Evolutionary conservation across 2,888 invertebrate genomes (phyloP), one percentile per base, ranked within the genome.

Genomic region (Chloroclystis v-ata): DNA sequence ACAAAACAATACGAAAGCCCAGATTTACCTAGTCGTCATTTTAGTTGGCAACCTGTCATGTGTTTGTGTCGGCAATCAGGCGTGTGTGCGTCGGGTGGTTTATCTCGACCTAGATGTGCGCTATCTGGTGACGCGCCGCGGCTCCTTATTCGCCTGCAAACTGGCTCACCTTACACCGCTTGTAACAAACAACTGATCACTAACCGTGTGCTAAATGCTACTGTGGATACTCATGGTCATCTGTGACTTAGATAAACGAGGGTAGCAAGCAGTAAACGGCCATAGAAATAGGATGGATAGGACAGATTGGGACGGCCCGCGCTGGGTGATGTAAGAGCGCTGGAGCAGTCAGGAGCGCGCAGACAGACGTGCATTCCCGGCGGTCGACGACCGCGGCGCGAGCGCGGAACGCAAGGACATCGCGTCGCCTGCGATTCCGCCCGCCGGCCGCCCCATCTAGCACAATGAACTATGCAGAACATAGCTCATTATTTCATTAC

Each of bases 101-200:
- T 20, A 57, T 55, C 55, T 49, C 57, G 52, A 52, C 55, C 53
- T 37, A 58, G 44, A 55, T 58, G 49, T 49, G 20, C 32, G 32
- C 38, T 35, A 44, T 20, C 20, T 20, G 20, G 20, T 20, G 20
- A 20, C 20, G 20, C 5, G 20, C 5, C n/a, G n/a, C n/a, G n/a
- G n/a, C n/a, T n/a, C n/a, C 20, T 20, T 20, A 20, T 20, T 5
- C 20, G 20, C 20, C 37, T 26, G 7, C 47, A 49, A 52, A 50
- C 43, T 25, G 40, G 53, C 43, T 41, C 30, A 8, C 9, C 26
- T 26, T 9, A 4, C 8, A 26, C 8, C n/a, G n/a, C n/a, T n/a
- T n/a, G n/a, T n/a, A n/a, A n/a, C n/a, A n/a, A n/a, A n/a, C n/a
- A n/a, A n/a, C n/a, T n/a, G n/a, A n/a, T n/a, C n/a, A n/a, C n/a